Percentiles rank a stretch among this genome's conserved stretches.
Evolutionary conservation across 2,113 vertebrate species (phyloP).

Genomic region (Alces alces): DNA sequence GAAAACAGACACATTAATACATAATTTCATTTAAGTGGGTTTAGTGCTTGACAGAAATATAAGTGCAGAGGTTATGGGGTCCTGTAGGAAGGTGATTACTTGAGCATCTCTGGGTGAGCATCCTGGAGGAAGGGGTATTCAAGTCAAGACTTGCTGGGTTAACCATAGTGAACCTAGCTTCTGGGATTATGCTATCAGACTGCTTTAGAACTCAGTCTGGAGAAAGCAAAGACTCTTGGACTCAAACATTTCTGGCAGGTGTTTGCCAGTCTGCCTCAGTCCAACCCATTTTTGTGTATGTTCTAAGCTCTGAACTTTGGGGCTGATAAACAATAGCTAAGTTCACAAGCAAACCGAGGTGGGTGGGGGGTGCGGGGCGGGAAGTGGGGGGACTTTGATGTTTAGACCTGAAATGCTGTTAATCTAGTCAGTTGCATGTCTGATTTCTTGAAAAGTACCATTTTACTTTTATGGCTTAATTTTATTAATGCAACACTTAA

Average conservation of each 20-base stretch:
- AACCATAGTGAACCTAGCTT: neutral
- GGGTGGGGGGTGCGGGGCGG: rapidly evolving
- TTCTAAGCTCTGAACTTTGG: neutral
- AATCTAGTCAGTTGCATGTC: neutral
- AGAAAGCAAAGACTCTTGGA: neutral
- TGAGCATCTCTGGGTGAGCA: neutral
- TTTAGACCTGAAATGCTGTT: neutral
- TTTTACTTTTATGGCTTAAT: conserved; percentile 2
- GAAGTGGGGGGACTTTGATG: neutral
- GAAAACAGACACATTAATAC: conserved; percentile 1
- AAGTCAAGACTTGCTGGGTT: neutral
- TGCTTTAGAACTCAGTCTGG: neutral
- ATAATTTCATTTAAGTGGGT: neutral
- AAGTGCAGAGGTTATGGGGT: neutral
- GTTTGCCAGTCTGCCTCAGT: neutral
- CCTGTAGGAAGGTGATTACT: neutral
- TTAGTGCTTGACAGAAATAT: conserved; percentile 23
- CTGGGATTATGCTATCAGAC: neutral
- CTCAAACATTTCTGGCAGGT: neutral
- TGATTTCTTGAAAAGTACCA: conserved; percentile 14
- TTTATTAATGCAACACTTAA: neutral
- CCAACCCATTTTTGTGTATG: neutral
- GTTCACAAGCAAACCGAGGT: neutral
- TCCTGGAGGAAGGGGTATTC: neutral
- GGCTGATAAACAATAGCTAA: neutral